A percentile compares a stretch with the other conserved stretches of the same genome.
Conservation (phyloP, 2,797 vertebrate species). For the Gambelia wislizenii region DNA sequence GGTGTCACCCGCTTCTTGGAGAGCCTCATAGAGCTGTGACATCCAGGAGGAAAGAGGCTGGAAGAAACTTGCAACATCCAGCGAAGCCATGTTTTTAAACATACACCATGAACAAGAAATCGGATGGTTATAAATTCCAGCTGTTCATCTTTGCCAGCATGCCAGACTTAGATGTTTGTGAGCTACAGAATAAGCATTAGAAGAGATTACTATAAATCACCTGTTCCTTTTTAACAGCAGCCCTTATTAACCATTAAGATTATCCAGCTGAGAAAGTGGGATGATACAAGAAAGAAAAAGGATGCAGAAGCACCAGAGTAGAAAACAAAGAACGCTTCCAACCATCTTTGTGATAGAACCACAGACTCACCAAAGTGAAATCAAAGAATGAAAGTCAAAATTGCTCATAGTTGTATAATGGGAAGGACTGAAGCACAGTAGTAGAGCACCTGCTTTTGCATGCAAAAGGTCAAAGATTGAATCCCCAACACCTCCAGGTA, state of each 20-base stretch:
- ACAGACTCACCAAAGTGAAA: conserved; percentile 47
- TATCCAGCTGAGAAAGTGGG: conserved; percentile 63
- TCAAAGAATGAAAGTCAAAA: conserved; percentile 55
- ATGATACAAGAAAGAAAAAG: neutral
- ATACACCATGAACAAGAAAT: conserved; percentile 63
- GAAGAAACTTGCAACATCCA: conserved; percentile 78
- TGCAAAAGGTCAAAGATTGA: neutral
- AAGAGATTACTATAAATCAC: conserved; percentile 74
- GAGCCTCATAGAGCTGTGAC: conserved; percentile 81
- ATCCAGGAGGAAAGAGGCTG: conserved; percentile 84
- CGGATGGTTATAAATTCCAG: conserved; percentile 63
- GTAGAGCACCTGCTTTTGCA: neutral
- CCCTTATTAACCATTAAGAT: conserved; percentile 63
- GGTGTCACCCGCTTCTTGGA: conserved; percentile 79
- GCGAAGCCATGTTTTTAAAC: conserved; percentile 76
- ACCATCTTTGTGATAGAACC: conserved; percentile 51
- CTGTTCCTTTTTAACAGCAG: conserved; percentile 68
- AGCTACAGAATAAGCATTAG: conserved; percentile 79
- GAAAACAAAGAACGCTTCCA: conserved; percentile 69
- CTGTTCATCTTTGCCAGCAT: conserved; percentile 71
- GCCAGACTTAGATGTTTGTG: conserved; percentile 67
- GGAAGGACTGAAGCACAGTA: neutral
- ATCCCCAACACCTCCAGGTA: neutral
- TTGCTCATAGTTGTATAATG: conserved; percentile 39
- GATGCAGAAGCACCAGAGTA: neutral